phyloP scores from a whole-genome alignment of 2,797 vertebrate genomes.

The Danio albolineatus region DNA sequence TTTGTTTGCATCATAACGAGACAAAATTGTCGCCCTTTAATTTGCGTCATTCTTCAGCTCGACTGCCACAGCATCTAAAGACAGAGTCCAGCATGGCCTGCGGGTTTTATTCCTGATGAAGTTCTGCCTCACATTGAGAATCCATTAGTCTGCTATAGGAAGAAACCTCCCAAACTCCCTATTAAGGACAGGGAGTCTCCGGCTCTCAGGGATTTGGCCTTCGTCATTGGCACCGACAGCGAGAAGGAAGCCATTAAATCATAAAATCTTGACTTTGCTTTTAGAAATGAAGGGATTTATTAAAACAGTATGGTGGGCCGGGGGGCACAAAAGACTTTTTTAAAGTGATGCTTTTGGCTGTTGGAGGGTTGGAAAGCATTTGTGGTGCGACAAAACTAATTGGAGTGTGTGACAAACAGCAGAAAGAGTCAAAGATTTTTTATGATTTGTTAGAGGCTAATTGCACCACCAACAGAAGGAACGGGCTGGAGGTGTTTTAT shows the following conservation, averaged over 20 bases:
- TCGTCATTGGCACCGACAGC: conserved; percentile 71
- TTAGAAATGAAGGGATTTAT: conserved; percentile 76
- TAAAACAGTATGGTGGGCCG: conserved; percentile 73
- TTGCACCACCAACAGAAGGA: conserved; percentile 55
- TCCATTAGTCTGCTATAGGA: conserved; percentile 64
- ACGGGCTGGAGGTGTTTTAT: not conserved
- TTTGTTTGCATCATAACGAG: too few relatives aligned
- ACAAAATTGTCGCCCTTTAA: not conserved
- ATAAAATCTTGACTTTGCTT: conserved; percentile 79
- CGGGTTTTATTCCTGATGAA: conserved; percentile 54
- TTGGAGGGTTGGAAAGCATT: conserved; percentile 46
- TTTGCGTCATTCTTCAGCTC: conserved; percentile 12
- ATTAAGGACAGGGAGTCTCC: conserved; percentile 60
- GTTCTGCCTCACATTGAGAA: conserved; percentile 65
- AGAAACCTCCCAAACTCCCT: conserved; percentile 59
- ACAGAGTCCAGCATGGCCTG: conserved; percentile 11
- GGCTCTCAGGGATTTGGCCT: conserved; percentile 69
- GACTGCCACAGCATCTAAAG: conserved; percentile 26
- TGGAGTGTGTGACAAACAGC: conserved; percentile 62
- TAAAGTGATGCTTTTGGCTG: conserved; percentile 68
- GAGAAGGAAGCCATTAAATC: conserved; percentile 79
- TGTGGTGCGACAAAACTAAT: conserved; percentile 52
- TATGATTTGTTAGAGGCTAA: conserved; percentile 62
- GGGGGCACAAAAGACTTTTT: conserved; percentile 39
- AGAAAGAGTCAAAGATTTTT: conserved; percentile 60